Percentiles rank a stretch among this genome's conserved stretches.
Evolutionary conservation across 2,113 vertebrate species (phyloP).

Genomic region (Circaetus cinerascens): DNA sequence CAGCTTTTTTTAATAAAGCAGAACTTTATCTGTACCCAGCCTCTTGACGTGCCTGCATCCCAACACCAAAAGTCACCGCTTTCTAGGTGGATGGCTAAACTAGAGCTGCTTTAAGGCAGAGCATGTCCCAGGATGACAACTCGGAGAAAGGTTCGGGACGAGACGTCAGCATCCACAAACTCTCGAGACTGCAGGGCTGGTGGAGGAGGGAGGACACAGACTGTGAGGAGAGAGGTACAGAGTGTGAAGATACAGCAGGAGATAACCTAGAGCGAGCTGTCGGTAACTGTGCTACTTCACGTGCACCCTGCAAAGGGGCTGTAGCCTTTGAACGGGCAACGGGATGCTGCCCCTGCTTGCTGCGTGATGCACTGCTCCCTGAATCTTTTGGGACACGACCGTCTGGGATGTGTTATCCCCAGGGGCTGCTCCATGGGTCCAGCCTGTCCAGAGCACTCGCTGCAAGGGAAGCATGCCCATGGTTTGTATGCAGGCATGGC

Average conservation of each 20-base stretch:
- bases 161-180: background rate
- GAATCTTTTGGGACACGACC: rapidly evolving
- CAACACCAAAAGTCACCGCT: rapidly evolving
- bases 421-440: background rate
- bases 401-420: background rate
- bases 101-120: background rate
- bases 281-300: background rate
- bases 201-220: background rate
- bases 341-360: background rate
- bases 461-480: background rate
- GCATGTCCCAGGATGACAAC: background rate
- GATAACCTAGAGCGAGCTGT: background rate
- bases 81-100: background rate
- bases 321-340: background rate
- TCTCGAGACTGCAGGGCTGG: background rate
- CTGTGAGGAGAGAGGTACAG: background rate
- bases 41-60: background rate
- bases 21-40: background rate
- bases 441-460: background rate
- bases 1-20: background rate
- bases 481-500: background rate
- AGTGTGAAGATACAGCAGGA: background rate
- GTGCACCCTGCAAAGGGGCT: background rate
- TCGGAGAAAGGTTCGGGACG: background rate
- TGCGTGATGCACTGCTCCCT: background rate